A percentile compares a stretch with the other conserved stretches of the same genome.
phyloP scores from a whole-genome alignment of 1,140 invertebrate genomes.

The Cyrtorhinus lividipennis region DNA sequence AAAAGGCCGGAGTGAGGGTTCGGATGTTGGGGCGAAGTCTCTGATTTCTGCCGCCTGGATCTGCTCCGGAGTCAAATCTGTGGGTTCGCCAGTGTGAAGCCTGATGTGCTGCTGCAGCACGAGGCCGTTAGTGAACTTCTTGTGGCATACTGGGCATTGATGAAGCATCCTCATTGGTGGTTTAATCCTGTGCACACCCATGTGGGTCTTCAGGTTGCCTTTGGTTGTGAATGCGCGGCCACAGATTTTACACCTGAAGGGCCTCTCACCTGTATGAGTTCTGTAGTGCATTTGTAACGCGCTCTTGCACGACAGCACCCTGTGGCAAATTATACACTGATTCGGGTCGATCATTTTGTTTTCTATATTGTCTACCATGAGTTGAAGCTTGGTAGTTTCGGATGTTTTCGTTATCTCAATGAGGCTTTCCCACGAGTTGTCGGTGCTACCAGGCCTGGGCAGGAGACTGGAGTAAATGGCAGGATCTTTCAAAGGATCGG shows the following conservation, averaged over 20 bases:
- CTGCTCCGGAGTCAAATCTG: constrained; percentile 71
- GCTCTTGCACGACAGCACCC: constrained; percentile 93
- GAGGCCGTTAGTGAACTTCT: constrained; percentile 88
- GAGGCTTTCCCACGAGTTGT: constrained; percentile 91
- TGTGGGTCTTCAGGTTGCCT: constrained; percentile 97
- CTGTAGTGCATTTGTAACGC: constrained; percentile 98
- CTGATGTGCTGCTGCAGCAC: constrained; percentile 91
- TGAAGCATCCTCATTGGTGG: constrained; percentile 83
- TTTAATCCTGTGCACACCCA: constrained; percentile 93
- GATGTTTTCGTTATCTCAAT: constrained; percentile 93
- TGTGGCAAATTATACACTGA: constrained; percentile 93
- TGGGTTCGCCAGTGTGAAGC: constrained; percentile 80
- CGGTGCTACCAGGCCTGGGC: constrained; percentile 77
- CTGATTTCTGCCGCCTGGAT: constrained; percentile 69
- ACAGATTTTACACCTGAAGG: constrained; percentile 94
- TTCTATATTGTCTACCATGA: constrained; percentile 91
- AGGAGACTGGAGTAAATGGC: constrained; percentile 57
- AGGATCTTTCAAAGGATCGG: constrained; percentile 57
- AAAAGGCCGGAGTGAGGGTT: constrained; percentile 29
- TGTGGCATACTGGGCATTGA: constrained; percentile 96
- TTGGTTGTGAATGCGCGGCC: constrained; percentile 95
- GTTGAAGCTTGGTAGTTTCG: constrained; percentile 86
- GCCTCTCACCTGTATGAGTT: constrained; percentile 87
- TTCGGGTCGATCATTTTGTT: constrained; percentile 92
- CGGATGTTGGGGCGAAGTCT: constrained; percentile 43